Conservation (phyloP, 2,797 vertebrate genomes). For the Limosa lapponica region DNA sequence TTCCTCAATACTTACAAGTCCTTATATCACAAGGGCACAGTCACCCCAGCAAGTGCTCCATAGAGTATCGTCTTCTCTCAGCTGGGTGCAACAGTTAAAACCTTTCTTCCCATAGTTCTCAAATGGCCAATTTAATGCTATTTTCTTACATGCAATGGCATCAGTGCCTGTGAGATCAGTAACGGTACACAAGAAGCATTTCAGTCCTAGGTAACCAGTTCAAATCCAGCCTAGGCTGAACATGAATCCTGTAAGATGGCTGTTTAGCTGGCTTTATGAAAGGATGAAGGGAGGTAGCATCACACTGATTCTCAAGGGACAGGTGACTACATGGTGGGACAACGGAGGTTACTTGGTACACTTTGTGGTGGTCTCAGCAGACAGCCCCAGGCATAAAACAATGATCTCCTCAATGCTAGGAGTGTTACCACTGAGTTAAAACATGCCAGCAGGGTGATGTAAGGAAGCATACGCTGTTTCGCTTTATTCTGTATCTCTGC, state of each 20-base stretch:
- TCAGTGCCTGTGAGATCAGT: background rate
- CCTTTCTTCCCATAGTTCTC: background rate
- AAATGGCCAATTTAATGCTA: background rate
- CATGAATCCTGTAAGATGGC: background rate
- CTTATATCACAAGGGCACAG: background rate
- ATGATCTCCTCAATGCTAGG: background rate
- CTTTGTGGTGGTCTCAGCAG: fast-evolving
- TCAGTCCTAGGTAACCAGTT: background rate
- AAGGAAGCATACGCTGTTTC: background rate
- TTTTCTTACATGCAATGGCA: background rate
- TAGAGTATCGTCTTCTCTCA: background rate
- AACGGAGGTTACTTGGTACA: background rate
- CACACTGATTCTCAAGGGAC: background rate
- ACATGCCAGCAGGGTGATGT: background rate
- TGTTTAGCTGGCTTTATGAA: background rate
- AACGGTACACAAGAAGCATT: background rate
- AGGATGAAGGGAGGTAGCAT: background rate
- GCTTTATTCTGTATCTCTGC: background rate
- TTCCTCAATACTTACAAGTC: background rate
- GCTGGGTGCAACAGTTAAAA: background rate
- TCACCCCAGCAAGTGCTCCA: background rate
- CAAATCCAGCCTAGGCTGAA: background rate
- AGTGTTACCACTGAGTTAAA: background rate
- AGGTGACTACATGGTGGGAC: background rate
- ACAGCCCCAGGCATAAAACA: background rate